Conservation (phyloP, 2,113 vertebrate genomes). For the Reinhardtius hippoglossoides region DNA sequence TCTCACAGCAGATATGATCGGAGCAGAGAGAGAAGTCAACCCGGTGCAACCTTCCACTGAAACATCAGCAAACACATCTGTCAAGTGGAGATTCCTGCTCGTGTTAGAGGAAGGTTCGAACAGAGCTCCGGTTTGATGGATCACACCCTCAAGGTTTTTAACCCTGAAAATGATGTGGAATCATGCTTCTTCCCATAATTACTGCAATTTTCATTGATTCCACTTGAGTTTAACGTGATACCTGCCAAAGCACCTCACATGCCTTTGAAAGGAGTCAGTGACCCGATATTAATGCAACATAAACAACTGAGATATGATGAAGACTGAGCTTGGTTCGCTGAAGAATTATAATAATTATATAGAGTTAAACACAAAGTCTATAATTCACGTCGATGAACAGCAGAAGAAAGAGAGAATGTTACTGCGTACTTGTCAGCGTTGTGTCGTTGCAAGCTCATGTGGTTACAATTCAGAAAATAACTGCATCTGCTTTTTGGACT, state of each 20-base stretch:
- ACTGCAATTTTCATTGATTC: slow-evolving; percentile 36
- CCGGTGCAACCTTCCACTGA: slow-evolving; percentile 14
- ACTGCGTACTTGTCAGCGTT: slow-evolving; percentile 43
- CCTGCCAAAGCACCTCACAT: not conserved
- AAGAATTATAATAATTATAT: slow-evolving; percentile 11
- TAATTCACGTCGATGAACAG: slow-evolving; percentile 29
- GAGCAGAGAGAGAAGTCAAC: slow-evolving; percentile 45
- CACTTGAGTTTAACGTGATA: slow-evolving; percentile 31
- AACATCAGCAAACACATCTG: slow-evolving; percentile 60
- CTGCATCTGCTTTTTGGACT: slow-evolving; percentile 37
- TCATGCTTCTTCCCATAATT: slow-evolving; percentile 30
- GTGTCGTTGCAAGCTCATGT: slow-evolving; percentile 65
- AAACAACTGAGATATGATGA: slow-evolving; percentile 19
- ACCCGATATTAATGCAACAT: slow-evolving; percentile 20
- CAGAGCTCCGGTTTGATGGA: not conserved
- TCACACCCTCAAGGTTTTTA: slow-evolving; percentile 54
- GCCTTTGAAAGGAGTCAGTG: slow-evolving; percentile 16
- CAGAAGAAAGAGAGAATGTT: not conserved
- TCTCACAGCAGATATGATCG: slow-evolving; percentile 29
- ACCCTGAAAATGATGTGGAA: slow-evolving; percentile 19
- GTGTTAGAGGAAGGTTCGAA: slow-evolving; percentile 37
- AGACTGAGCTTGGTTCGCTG: not conserved
- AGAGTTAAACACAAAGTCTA: slow-evolving; percentile 31
- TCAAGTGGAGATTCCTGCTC: slow-evolving; percentile 65
- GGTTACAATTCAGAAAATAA: slow-evolving; percentile 49